These are phyloP conservation scores for Anomalospiza imberbis DNA, from an alignment of 2,797 vertebrate species.

Conservation along the genomic window DNA sequence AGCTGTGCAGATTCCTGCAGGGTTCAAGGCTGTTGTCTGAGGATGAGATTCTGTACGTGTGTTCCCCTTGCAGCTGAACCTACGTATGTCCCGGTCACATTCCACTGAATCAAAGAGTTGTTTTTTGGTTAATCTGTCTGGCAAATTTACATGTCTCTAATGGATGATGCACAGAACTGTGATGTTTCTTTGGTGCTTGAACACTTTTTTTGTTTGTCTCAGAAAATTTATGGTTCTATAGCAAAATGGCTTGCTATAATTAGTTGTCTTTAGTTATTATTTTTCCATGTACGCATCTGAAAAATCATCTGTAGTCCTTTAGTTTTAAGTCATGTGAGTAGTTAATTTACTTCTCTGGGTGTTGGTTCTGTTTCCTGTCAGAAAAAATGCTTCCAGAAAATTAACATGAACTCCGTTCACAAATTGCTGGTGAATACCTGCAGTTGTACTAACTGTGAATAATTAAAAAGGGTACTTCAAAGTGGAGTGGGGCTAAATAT, in stretches of 20 bases:
- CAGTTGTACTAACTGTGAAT: background rate
- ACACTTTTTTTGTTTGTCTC: background rate
- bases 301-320: background rate
- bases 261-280: background rate
- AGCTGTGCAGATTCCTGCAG: background rate
- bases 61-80: background rate
- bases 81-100: fast-evolving
- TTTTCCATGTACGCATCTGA: background rate
- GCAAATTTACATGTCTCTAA: background rate
- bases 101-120: background rate
- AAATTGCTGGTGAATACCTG: background rate
- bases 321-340: background rate
- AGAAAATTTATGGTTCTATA: background rate
- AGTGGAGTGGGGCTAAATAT: background rate
- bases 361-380: background rate
- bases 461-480: background rate
- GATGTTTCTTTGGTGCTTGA: background rate
- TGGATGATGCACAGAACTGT: background rate
- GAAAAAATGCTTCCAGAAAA: background rate
- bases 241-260: background rate
- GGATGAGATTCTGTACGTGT: fast-evolving
- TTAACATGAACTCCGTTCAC: background rate
- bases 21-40: background rate
- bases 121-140: background rate
- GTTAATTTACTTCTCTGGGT: background rate